Evolutionary conservation across 2,113 vertebrate genomes (phyloP).

Genomic region (Dendropsophus ebraccatus): DNA sequence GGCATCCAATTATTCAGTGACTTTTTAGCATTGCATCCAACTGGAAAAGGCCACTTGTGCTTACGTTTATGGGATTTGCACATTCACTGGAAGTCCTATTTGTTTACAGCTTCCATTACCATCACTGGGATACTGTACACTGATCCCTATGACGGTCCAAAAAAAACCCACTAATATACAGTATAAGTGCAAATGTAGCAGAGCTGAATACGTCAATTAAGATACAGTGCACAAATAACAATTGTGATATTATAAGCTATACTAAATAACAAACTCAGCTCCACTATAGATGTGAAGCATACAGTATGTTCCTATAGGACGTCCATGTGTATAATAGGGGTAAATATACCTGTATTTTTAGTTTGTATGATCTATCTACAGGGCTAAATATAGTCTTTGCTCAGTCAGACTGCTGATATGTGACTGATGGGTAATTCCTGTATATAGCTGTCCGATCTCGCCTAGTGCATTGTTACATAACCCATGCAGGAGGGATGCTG

Average conservation of each 20-base stretch:
- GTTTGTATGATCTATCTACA: neutral
- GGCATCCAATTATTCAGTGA: neutral
- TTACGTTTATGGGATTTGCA: neutral
- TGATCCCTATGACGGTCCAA: neutral
- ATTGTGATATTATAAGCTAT: too few species aligned
- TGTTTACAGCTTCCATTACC: neutral
- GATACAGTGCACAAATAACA: too few species aligned
- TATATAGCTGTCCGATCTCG: neutral
- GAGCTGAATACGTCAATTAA: neutral
- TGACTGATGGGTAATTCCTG: neutral
- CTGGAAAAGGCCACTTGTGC: constrained; percentile 9
- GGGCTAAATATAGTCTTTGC: neutral
- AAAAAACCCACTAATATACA: neutral
- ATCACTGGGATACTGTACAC: neutral
- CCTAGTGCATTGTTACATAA: constrained; percentile 44
- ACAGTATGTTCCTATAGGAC: neutral
- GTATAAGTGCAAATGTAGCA: too few species aligned
- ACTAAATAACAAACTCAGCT: neutral
- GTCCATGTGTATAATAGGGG: neutral
- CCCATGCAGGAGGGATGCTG: constrained; percentile 2
- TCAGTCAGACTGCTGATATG: neutral
- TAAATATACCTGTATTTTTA: neutral
- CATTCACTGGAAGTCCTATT: neutral
- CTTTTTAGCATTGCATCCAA: neutral
- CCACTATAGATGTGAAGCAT: neutral